These are phyloP conservation scores for Oligia latruncula DNA, from an alignment of 2,888 invertebrate species.

Conservation along the genomic window DNA sequence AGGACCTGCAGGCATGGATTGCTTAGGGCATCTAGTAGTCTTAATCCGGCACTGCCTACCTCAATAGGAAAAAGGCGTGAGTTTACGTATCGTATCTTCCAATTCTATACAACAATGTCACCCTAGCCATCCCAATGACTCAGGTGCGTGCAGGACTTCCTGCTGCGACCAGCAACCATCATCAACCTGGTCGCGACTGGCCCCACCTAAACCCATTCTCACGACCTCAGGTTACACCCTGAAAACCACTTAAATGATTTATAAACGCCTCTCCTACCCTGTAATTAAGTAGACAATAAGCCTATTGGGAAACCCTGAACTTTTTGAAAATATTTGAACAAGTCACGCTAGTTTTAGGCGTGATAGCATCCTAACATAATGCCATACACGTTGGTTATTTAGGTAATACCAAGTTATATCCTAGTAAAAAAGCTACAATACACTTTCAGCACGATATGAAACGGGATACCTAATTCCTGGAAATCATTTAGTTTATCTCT, in stretches of 20 bases:
- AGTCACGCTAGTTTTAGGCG: conserved; percentile 14
- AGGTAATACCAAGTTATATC: background rate
- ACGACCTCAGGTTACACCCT: conserved; percentile 13
- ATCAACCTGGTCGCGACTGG: background rate
- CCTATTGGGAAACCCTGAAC: background rate
- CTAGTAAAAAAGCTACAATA: background rate
- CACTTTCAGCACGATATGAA: background rate
- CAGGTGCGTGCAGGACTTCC: conserved; percentile 38
- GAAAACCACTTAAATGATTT: background rate
- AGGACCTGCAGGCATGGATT: no score
- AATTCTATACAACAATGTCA: background rate
- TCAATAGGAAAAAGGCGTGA: background rate
- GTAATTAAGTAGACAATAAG: no score
- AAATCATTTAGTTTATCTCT: background rate
- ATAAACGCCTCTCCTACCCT: no score
- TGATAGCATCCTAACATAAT: background rate
- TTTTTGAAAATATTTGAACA: background rate
- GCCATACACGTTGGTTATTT: no score
- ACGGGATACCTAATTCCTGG: background rate
- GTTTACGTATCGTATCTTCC: background rate
- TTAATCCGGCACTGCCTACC: background rate
- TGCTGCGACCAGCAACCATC: conserved; percentile 30
- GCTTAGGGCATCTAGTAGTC: no score
- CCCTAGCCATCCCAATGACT: conserved; percentile 1
- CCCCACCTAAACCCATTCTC: conserved; percentile 13